A percentile compares a stretch with the other conserved stretches of the same genome.
Evolutionary conservation across 2,113 vertebrate genomes (phyloP).

Genomic region (Talpa occidentalis): DNA sequence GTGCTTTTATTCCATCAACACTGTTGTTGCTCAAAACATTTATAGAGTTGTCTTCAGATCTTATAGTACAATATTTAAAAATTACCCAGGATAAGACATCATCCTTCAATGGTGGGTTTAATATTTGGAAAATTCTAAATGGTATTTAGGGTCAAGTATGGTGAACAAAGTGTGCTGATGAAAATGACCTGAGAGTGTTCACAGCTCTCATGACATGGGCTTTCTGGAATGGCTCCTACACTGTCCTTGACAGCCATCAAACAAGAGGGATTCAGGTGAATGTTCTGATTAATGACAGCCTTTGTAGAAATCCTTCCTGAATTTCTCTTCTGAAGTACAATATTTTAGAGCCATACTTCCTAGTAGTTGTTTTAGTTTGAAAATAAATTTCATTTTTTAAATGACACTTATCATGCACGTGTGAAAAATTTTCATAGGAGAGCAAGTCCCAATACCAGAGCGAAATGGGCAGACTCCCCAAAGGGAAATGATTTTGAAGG

Average conservation of each 20-base stretch:
- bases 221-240: background rate
- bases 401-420: background rate
- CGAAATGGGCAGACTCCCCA: background rate
- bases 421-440: background rate
- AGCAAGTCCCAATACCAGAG: background rate
- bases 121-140: slow-evolving; percentile 35
- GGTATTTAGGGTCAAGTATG: background rate
- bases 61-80: background rate
- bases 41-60: background rate
- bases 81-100: background rate
- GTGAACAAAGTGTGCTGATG: background rate
- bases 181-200: background rate
- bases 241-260: background rate
- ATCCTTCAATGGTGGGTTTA: background rate
- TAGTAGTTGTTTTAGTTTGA: background rate
- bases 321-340: background rate
- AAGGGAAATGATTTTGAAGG: background rate
- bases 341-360: background rate
- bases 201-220: background rate
- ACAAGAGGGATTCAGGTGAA: background rate
- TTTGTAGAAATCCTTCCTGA: background rate
- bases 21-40: slow-evolving; percentile 33
- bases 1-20: background rate
- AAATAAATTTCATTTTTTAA: slow-evolving; percentile 51
- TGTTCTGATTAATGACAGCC: background rate